These are phyloP conservation scores for Aphodius sticticus DNA, from an alignment of 2,888 invertebrate species.

Conservation along the genomic window DNA sequence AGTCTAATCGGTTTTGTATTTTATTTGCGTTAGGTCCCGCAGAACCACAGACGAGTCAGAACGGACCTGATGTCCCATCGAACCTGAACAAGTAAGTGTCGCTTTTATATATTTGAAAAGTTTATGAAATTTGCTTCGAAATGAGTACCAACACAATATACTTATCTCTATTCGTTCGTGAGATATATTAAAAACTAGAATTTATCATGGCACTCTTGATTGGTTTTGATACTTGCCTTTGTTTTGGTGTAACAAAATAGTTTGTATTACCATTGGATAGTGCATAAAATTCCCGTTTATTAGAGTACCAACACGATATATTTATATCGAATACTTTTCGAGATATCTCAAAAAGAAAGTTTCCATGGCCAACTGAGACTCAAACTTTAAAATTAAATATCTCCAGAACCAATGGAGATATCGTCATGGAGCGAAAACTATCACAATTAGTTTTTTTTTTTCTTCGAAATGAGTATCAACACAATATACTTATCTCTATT, in stretches of 20 bases:
- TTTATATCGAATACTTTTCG: too few relatives aligned
- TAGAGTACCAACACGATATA: too few relatives aligned
- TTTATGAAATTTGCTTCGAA: not conserved
- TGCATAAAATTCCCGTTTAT: too few relatives aligned
- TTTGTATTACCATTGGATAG: too few relatives aligned
- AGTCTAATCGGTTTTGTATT: not conserved
- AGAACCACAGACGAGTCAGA: not conserved
- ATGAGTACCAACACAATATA: not conserved
- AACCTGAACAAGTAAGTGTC: not conserved
- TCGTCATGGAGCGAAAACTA: not conserved
- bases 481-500: not conserved
- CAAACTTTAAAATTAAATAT: too few relatives aligned
- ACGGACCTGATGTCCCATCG: not conserved
- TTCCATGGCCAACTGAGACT: too few relatives aligned
- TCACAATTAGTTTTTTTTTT: not conserved
- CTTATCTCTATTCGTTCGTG: not conserved
- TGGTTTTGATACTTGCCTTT: too few relatives aligned
- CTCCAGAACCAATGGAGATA: too few relatives aligned
- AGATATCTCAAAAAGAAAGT: too few relatives aligned
- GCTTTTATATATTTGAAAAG: not conserved
- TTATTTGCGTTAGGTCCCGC: not conserved
- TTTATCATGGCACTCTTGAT: too few relatives aligned
- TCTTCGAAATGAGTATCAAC: not conserved
- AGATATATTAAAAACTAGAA: too few relatives aligned
- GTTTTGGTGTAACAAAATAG: too few relatives aligned